Evolutionary conservation across 2,888 invertebrate species (phyloP), one percentile per base, ranked within the genome.

Genomic region (Caenorhabditis doughertyi): DNA sequence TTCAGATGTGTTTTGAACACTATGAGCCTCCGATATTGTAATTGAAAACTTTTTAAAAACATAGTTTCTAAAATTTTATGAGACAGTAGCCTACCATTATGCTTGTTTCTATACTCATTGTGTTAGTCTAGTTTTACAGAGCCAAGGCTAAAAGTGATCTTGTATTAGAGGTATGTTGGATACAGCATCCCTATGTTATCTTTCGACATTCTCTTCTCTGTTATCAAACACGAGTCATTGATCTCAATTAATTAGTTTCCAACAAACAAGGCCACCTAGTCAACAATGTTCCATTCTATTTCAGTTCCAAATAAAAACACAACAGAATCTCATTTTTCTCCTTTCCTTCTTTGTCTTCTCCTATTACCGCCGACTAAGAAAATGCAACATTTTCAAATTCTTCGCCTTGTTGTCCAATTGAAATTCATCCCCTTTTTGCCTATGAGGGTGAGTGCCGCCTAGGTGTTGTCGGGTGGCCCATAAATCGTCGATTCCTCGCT

Each of bases 381-480:
- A 68, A 68, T 23, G 58, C 47, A 71, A 55, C 70, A 62, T 53
- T 62, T 72, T 72, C 62, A 62, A 72, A 72, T 70, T 35, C 32
- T 42, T 42, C 42, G 39, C 51, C 51, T 13, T 58, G 49, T 42
- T 49, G 13, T 51, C 53, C 51, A 62, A 55, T 71, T 44, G 58
- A 47, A 47, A 47, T 49, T 49, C 64, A 29, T 32, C 64, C 64
- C 47, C 13, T 42, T 25, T 67, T 39, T 53, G 9, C 8, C 29
- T 9, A 5, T 44, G n/a, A n/a, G n/a, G n/a, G n/a, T 8, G 27
- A 32, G 35, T 53, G 49, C 49, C 51, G 53, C 44, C 49, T 58
- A 58, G 51, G 72, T 55, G 53, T 35, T 76, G 76, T 76, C 76
- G 76, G 76, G 76, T 68, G 76, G 76, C 67, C 76, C 76, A 76